These are phyloP conservation scores for Macrobrachium rosenbergii DNA, from an alignment of 1,140 invertebrate genomes.

Conservation along the genomic window DNA sequence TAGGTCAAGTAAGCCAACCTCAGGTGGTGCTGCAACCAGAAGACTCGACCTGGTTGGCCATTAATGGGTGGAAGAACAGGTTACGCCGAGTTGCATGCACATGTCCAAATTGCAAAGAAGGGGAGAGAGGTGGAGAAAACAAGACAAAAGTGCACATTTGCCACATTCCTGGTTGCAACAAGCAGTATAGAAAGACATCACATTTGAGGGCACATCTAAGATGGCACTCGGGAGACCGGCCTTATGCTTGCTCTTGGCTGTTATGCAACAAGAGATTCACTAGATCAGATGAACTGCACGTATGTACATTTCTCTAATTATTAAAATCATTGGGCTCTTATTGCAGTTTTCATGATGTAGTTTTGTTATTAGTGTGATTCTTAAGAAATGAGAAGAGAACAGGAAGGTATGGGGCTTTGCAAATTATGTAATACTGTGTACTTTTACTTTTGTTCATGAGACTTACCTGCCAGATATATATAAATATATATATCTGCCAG, in stretches of 20 bases:
- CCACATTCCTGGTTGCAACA: slow-evolving; percentile 95
- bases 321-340: background rate
- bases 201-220: slow-evolving; percentile 92
- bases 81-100: slow-evolving; percentile 92
- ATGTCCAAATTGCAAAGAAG: slow-evolving; percentile 95
- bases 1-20: slow-evolving; percentile 45
- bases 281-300: slow-evolving; percentile 67
- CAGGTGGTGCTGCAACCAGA: slow-evolving; percentile 47
- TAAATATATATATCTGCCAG: no score
- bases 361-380: no score
- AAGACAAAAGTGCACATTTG: slow-evolving; percentile 79
- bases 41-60: slow-evolving; percentile 43
- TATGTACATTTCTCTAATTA: slow-evolving; percentile 21
- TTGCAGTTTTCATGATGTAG: no score
- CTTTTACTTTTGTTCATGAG: no score
- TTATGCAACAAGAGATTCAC: slow-evolving; percentile 86
- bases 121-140: slow-evolving; percentile 76
- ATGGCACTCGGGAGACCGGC: slow-evolving; percentile 91
- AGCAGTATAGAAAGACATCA: slow-evolving; percentile 97
- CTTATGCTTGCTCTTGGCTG: slow-evolving; percentile 93
- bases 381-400: no score
- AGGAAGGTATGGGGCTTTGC: no score
- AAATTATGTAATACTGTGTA: no score
- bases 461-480: no score
- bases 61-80: slow-evolving; percentile 73